These are phyloP conservation scores for Lamellibrachia columna DNA, from an alignment of 2,888 invertebrate genomes.

Conservation along the genomic window DNA sequence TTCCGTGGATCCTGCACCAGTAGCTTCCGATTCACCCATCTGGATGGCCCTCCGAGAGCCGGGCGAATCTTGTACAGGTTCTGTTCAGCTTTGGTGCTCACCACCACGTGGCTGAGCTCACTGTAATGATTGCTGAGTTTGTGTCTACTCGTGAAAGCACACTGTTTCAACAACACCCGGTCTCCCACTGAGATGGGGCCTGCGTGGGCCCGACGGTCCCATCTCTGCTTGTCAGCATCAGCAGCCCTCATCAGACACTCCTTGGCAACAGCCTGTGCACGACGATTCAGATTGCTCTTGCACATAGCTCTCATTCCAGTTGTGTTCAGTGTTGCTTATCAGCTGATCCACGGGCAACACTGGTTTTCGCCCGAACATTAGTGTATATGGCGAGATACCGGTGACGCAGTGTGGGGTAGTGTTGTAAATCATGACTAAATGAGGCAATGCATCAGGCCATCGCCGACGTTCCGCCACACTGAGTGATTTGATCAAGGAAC, in stretches of 20 bases:
- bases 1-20: not conserved
- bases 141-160: not conserved
- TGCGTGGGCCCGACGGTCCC: not conserved
- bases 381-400: not conserved
- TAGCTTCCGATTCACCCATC: slow-evolving; percentile 11
- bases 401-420: slow-evolving; percentile 5
- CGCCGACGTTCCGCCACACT: not conserved
- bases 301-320: not conserved
- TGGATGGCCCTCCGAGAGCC: not conserved
- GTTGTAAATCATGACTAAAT: not conserved
- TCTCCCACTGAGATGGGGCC: not conserved
- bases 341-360: slow-evolving; percentile 6
- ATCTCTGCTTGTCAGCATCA: not conserved
- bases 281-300: not conserved
- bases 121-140: not conserved
- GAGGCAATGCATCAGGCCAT: slow-evolving; percentile 7
- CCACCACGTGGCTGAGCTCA: not conserved
- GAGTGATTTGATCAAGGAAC: not conserved
- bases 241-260: not conserved
- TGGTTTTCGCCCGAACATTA: not conserved
- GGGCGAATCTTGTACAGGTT: slow-evolving; percentile 1
- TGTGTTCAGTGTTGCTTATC: not conserved
- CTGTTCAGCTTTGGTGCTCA: not conserved
- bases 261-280: not conserved
- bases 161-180: not conserved